Evolutionary conservation across 2,797 vertebrate genomes (phyloP).

Genomic region (Anguilla megastoma): DNA sequence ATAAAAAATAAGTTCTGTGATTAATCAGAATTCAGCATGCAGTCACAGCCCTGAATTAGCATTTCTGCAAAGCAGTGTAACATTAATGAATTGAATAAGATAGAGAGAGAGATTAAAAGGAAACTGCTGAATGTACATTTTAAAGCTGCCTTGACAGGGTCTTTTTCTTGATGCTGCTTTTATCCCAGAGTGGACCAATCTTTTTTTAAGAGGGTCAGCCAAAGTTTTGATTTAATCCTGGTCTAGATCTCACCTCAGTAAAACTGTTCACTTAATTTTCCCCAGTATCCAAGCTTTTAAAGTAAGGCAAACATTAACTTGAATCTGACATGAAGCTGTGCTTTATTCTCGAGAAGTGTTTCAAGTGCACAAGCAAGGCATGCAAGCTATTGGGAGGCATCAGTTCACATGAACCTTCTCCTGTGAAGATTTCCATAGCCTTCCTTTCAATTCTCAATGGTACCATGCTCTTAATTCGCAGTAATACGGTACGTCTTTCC

Average conservation of each 20-base stretch:
- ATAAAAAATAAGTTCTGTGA: too few species aligned
- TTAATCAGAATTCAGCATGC: not conserved
- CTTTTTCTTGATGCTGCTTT: not conserved
- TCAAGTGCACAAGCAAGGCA: not conserved
- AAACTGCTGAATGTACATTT: conserved; percentile 1
- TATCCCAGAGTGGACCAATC: not conserved
- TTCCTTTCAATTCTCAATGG: not conserved
- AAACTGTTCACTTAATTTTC: not conserved
- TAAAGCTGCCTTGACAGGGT: not conserved
- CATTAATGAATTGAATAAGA: not conserved
- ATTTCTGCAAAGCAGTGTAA: not conserved
- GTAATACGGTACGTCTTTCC: not conserved
- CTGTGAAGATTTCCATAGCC: not conserved
- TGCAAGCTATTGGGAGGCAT: not conserved
- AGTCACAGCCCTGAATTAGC: not conserved
- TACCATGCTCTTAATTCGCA: not conserved
- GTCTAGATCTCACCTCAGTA: not conserved
- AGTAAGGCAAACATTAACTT: conserved; percentile 7
- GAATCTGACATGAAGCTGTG: not conserved
- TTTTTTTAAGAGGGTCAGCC: not conserved
- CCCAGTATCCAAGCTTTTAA: not conserved
- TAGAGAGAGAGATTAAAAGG: not conserved
- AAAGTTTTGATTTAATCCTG: conserved; percentile 4
- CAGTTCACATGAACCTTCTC: not conserved
- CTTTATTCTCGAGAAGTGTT: not conserved